Percentiles rank a stretch among this genome's conserved stretches.
phyloP scores from a whole-genome alignment of 2,888 invertebrate genomes.

The Caenorhabditis zanzibari region DNA sequence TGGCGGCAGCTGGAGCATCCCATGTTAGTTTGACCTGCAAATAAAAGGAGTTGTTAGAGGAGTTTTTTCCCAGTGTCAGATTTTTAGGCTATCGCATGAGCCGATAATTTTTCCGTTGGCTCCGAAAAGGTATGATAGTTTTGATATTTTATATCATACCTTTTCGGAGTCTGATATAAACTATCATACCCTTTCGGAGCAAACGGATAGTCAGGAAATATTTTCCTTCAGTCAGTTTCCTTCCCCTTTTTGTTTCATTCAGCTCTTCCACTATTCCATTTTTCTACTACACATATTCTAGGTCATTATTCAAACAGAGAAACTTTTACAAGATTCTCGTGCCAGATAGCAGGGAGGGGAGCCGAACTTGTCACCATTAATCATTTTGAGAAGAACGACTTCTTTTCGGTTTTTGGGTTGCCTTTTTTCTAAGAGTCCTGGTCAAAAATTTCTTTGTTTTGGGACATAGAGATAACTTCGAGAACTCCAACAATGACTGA shows the following conservation, averaged over 20 bases:
- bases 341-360: slow-evolving; percentile 27
- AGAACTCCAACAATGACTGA: too few relatives aligned
- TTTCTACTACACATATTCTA: slow-evolving; percentile 20
- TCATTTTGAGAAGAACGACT: slow-evolving; percentile 21
- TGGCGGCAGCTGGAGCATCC: slow-evolving; percentile 93
- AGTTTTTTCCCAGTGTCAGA: slow-evolving; percentile 22
- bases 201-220: too few relatives aligned
- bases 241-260: too few relatives aligned
- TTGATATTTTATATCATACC: too few relatives aligned
- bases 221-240: too few relatives aligned
- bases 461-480: too few relatives aligned
- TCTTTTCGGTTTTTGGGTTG: not conserved
- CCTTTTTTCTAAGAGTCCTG: not conserved
- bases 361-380: slow-evolving; percentile 29
- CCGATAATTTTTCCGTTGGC: too few relatives aligned
- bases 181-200: too few relatives aligned
- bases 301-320: slow-evolving; percentile 48
- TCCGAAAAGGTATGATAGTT: too few relatives aligned
- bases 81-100: not conserved
- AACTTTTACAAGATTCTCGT: slow-evolving; percentile 42
- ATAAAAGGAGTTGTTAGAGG: not conserved
- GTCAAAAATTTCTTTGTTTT: too few relatives aligned
- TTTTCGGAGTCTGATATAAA: too few relatives aligned
- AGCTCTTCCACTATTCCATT: slow-evolving; percentile 8
- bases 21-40: slow-evolving; percentile 91